Evolutionary conservation across 1,140 invertebrate species (phyloP).

Genomic region (Lineus longissimus): DNA sequence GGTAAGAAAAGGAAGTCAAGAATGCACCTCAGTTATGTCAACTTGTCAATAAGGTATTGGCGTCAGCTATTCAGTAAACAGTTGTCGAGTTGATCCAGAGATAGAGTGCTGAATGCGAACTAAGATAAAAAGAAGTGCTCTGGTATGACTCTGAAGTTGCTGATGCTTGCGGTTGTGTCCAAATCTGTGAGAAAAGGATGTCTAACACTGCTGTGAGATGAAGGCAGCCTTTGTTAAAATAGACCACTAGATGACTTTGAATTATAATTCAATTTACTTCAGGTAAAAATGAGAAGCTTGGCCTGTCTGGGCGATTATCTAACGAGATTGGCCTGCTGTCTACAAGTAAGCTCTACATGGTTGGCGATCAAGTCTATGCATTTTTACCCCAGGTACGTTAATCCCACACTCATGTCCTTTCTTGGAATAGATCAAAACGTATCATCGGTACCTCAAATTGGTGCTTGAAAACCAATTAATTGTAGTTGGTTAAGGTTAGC

Average conservation of each 20-base stretch:
- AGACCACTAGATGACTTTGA: too few relatives aligned
- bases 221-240: too few relatives aligned
- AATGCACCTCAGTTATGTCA: not conserved
- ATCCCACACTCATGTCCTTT: conserved; percentile 6
- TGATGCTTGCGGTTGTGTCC: too few relatives aligned
- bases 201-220: too few relatives aligned
- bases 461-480: too few relatives aligned
- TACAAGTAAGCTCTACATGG: conserved; percentile 96
- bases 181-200: too few relatives aligned
- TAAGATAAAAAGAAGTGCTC: too few relatives aligned
- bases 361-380: conserved; percentile 93
- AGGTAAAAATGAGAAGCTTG: conserved; percentile 85
- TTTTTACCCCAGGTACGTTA: conserved; percentile 92
- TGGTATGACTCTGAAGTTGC: too few relatives aligned
- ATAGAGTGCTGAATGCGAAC: not conserved
- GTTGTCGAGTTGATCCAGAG: not conserved
- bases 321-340: conserved; percentile 93
- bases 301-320: conserved; percentile 87
- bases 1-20: too few relatives aligned
- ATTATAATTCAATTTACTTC: conserved; percentile 10
- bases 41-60: too few relatives aligned
- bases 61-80: too few relatives aligned
- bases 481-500: too few relatives aligned
- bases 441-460: not conserved
- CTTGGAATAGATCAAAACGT: not conserved